Percentiles rank a stretch among this genome's conserved stretches.
phyloP scores from a whole-genome alignment of 2,888 invertebrate genomes.

The Odontocolon sp. region DNA sequence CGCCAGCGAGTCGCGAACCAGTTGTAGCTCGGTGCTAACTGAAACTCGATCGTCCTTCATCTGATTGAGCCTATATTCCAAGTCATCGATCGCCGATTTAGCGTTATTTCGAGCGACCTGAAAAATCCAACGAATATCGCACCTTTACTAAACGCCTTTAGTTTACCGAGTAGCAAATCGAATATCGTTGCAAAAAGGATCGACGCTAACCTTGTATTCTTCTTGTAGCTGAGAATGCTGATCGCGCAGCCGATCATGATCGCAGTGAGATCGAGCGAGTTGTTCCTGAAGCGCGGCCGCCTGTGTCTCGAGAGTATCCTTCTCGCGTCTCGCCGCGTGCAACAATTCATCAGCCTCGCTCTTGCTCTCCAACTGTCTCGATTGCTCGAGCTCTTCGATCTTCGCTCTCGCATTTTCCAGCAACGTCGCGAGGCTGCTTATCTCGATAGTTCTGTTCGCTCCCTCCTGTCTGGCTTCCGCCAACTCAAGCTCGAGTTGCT shows the following conservation, averaged over 20 bases:
- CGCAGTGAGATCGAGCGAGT: slow-evolving; percentile 86
- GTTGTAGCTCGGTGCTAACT: slow-evolving; percentile 87
- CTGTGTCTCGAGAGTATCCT: slow-evolving; percentile 87
- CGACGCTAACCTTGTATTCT: slow-evolving; percentile 84
- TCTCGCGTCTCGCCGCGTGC: slow-evolving; percentile 87
- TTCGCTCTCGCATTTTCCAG: slow-evolving; percentile 93
- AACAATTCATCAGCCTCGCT: slow-evolving; percentile 88
- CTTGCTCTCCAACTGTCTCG: slow-evolving; percentile 86
- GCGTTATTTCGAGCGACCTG: slow-evolving; percentile 92
- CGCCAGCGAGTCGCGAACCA: slow-evolving; percentile 88
- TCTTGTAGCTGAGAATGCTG: slow-evolving; percentile 86
- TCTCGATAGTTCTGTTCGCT: slow-evolving; percentile 90
- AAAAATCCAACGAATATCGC: too few relatives aligned
- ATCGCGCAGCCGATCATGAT: slow-evolving; percentile 86
- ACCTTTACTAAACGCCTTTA: too few relatives aligned
- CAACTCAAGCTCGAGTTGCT: slow-evolving; percentile 88
- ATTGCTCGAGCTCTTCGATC: slow-evolving; percentile 87
- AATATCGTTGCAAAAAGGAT: neutral
- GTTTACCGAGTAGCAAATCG: too few relatives aligned
- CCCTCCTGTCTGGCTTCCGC: slow-evolving; percentile 88
- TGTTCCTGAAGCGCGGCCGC: slow-evolving; percentile 87
- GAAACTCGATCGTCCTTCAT: slow-evolving; percentile 88
- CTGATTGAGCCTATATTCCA: slow-evolving; percentile 91
- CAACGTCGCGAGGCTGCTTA: slow-evolving; percentile 88
- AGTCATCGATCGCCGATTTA: slow-evolving; percentile 91